Percentiles rank a stretch among this genome's conserved stretches.
These are phyloP conservation scores for Pterocles burchelli DNA, from an alignment of 2,113 vertebrate species.

Conservation along the genomic window DNA sequence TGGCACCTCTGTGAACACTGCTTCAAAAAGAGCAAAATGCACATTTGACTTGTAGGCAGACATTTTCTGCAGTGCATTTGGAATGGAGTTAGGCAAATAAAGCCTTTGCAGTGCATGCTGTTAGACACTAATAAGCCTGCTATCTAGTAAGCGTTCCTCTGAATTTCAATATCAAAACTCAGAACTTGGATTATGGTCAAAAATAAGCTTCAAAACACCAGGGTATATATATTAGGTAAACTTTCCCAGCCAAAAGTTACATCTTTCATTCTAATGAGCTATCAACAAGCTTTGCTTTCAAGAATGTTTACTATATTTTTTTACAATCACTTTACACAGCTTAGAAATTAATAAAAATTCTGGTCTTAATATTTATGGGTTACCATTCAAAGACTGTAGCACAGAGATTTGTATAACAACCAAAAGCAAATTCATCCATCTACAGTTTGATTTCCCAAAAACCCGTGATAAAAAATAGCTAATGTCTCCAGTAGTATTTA, in stretches of 20 bases:
- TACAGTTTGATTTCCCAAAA: not conserved
- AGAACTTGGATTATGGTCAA: not conserved
- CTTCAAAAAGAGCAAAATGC: not conserved
- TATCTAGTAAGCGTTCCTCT: not conserved
- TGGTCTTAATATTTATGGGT: not conserved
- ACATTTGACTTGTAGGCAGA: constrained; percentile 29
- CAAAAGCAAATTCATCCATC: not conserved
- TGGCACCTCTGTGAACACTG: too few species aligned
- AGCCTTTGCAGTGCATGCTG: not conserved
- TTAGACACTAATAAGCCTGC: not conserved
- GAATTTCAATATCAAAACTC: not conserved
- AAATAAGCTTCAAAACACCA: not conserved
- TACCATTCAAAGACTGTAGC: not conserved
- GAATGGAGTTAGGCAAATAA: constrained; percentile 13
- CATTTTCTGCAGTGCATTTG: not conserved
- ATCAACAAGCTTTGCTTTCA: not conserved
- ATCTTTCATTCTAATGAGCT: not conserved
- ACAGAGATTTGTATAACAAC: not conserved
- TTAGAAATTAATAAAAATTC: not conserved
- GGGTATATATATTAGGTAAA: not conserved
- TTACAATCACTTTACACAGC: not conserved
- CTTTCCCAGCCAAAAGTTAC: not conserved
- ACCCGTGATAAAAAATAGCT: not conserved
- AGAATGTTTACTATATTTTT: not conserved
- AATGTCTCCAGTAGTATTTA: not conserved